Base-by-base conservation (phyloP, 2,888 invertebrate genomes). In the Lysandra bellargus region DNA sequence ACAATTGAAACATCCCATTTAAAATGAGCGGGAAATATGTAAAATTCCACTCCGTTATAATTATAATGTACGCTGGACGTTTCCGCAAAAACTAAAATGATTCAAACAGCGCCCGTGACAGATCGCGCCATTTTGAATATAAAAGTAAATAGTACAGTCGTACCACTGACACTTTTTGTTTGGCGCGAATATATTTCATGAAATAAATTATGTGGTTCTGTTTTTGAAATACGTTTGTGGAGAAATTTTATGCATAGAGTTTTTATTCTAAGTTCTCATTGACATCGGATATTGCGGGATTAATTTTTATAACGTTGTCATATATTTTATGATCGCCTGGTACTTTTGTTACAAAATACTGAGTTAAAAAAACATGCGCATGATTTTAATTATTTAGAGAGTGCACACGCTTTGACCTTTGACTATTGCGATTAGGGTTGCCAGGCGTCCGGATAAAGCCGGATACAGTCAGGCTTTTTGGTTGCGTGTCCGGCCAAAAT, bases 71-170 rank as follows among this genome's bases (percentile, higher is more conserved):
- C 53, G 49, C 75, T 33, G 76, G 76, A 76, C 57, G 57, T 57
- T 76, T 23, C 57, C 53, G 17, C 14, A 76, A 76, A 78, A 78
- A 78, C 69, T 78, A 78, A 78, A 78, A 69, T 78, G 49, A 69
- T 69, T 69, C 78, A 82, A 83, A 84, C 83, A 82, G 84, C 84
- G 83, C 85, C 87, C 87, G 88, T 87, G 86, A 86, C 84, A 83
- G 83, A 87, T 86, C 85, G 83, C 82, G 85, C 86, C 87, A 86
- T 87, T 88, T 87, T 87, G 86, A 85, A 86, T 86, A 84, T 83
- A 81, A 82, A 86, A 85, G 85, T 83, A 84, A 85, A 84, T 83
- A 84, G 82, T 81, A 83, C 81, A 82, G 82, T 83, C 83, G 83
- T 83, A 83, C 80, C 81, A 80, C 82, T 83, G 82, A 83, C 82